These are phyloP conservation scores for Melipona beecheii DNA, from an alignment of 2,888 invertebrate species.

Conservation along the genomic window DNA sequence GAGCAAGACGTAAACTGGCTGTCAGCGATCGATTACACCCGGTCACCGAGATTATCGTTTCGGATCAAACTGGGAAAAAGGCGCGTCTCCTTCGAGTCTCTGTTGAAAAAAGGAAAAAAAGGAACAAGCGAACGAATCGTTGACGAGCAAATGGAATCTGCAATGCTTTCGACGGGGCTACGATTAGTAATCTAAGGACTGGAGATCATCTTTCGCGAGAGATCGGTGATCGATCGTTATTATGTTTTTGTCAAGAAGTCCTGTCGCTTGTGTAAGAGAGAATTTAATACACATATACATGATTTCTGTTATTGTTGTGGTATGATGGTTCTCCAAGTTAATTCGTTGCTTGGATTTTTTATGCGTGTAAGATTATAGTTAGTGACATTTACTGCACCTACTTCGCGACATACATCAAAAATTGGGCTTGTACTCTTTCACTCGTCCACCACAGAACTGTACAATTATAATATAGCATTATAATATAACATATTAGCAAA, in stretches of 20 bases:
- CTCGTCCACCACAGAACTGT: too few relatives aligned
- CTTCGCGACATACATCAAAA: too few relatives aligned
- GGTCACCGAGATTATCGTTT: slow-evolving; percentile 16
- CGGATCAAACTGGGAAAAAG: background rate
- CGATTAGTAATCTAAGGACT: background rate
- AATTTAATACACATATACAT: background rate
- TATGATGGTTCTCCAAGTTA: too few relatives aligned
- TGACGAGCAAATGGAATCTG: background rate
- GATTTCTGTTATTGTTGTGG: too few relatives aligned
- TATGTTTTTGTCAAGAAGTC: background rate
- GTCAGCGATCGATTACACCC: slow-evolving; percentile 41
- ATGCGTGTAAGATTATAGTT: too few relatives aligned
- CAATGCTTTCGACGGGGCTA: background rate
- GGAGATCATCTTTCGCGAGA: background rate
- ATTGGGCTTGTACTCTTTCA: too few relatives aligned
- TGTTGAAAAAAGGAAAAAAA: too few relatives aligned
- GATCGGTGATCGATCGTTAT: background rate
- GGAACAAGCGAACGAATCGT: background rate
- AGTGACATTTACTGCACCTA: too few relatives aligned
- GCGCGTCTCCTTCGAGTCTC: background rate
- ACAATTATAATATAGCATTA: too few relatives aligned
- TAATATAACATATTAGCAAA: too few relatives aligned
- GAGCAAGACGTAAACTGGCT: slow-evolving; percentile 11
- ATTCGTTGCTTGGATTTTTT: too few relatives aligned
- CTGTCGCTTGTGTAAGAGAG: background rate